Base-by-base conservation (phyloP, 1,140 invertebrate species). In the Theocolax elegans region DNA sequence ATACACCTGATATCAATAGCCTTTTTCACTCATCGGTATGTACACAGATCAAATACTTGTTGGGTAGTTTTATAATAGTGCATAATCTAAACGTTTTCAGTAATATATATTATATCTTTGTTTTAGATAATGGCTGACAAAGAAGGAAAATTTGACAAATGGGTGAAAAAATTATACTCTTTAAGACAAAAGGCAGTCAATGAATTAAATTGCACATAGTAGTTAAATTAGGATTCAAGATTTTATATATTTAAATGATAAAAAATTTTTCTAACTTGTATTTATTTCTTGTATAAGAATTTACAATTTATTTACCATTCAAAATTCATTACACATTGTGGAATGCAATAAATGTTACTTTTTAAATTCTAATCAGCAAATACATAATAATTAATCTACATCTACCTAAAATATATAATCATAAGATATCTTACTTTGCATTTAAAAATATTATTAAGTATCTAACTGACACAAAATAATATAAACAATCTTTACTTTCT, bases 11-110 rank as follows among this genome's bases (percentile, higher is more conserved):
- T 38, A 63, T 74, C 27, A 80, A 85, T 29, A 86, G 82, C 68
- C 84, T 87, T 65, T 86, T 87, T 76, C 86, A 87, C 71, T 75
- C 82, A 54, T 86, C 85, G 64, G 86, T 86, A 82, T 56, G 44
- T 58, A 62, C 21, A 15, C 66, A n/a, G 23, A 63, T 53, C 48
- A 53, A 38, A 42, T 42, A 15, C 9, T 12, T 25, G 6, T 60
- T 35, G 64, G 60, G 67, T 31, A 66, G 1, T 4, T 15, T 6
- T 23, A 56, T 19, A 51, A 12, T 56, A 27, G 53, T 49, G 25
- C 53, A 46, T 21, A 29, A 46, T 58, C 42, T 62, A 17, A 46
- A 59, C 48, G 17, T 51, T 49, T 35, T 29, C 40, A 62, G 58
- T 49, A 35, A 48, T 29, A 56, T 62, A 25, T 23, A 12, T 67